A percentile compares a stretch with the other conserved stretches of the same genome.
phyloP scores from a whole-genome alignment of 1,140 invertebrate species.

The Hydropsyche tenuis region DNA sequence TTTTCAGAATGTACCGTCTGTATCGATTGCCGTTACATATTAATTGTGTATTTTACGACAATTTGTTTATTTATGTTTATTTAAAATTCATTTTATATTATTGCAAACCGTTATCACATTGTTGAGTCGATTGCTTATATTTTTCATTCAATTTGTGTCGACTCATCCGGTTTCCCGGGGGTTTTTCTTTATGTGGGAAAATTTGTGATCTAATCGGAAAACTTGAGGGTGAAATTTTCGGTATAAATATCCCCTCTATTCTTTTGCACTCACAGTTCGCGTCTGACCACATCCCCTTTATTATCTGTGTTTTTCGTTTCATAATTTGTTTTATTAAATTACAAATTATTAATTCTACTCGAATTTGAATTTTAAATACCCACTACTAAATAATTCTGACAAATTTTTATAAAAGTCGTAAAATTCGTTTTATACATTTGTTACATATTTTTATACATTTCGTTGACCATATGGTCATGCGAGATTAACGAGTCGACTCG shows the following conservation, averaged over 20 bases:
- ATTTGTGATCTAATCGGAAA: conserved; percentile 25
- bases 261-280: background rate
- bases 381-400: too few relatives aligned
- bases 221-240: background rate
- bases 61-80: too few relatives aligned
- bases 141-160: background rate
- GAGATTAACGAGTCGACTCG: conserved; percentile 16
- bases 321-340: too few relatives aligned
- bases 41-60: too few relatives aligned
- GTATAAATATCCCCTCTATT: conserved; percentile 7
- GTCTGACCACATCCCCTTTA: too few relatives aligned
- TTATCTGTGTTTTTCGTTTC: too few relatives aligned
- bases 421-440: background rate
- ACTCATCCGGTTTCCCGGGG: conserved; percentile 6
- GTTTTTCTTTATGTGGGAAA: conserved; percentile 1
- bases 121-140: background rate
- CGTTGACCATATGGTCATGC: conserved; percentile 11
- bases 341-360: too few relatives aligned
- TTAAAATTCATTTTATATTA: background rate
- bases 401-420: too few relatives aligned
- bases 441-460: background rate
- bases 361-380: too few relatives aligned
- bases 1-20: too few relatives aligned
- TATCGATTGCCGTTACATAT: too few relatives aligned
- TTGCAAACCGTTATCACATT: background rate